Base-by-base conservation (phyloP, 2,113 vertebrate species). In the Apodemus sylvaticus region DNA sequence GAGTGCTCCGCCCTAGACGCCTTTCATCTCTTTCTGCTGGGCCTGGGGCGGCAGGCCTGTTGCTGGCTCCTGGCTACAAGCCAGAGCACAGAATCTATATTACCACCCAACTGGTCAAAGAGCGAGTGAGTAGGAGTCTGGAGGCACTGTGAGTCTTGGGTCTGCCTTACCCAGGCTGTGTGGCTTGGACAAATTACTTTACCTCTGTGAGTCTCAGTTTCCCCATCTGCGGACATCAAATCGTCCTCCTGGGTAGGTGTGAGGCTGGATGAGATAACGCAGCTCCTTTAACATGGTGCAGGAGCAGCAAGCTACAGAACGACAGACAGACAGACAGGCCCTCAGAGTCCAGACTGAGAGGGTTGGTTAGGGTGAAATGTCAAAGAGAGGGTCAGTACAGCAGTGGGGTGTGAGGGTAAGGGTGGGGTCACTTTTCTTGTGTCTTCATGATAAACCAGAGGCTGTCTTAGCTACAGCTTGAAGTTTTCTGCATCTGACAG, bases 151-250 rank as follows among this genome's bases (percentile, higher is more conserved):
- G 87, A 85, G 51, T n/a, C 24, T 55, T 83, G 39, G 34, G 36
- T 92, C 34, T 51, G 31, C 73, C 48, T 11, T 53, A 26, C 55
- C 51, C 17, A 55, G 60, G 88, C 89, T 97, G 58, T 36, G 29
- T 92, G 39, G 24, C 64, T 42, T 53, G 71, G 53, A 39, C 45
- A 53, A 86, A 68, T 64, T 2, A 9, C 48, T 83, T 12, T n/a
- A 22, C 55, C 51, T 93, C 89, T 94, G 83, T 95, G 96, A 93
- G 48, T 74, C 81, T 93, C 74, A 13, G 8, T 45, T 73, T 89
- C 87, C 89, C 94, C 64, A 19, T 39, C 89, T 89, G 68, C 95
- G 48, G 64, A 85, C 11, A 83, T 20, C 20, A 55, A 70, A n/a
- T 58, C 17, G 19, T 86, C 45, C 24, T 66, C 20, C 1, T 0